Evolutionary conservation across 1,140 invertebrate species (phyloP).

Genomic region (Ptiloglossa arizonensis): DNA sequence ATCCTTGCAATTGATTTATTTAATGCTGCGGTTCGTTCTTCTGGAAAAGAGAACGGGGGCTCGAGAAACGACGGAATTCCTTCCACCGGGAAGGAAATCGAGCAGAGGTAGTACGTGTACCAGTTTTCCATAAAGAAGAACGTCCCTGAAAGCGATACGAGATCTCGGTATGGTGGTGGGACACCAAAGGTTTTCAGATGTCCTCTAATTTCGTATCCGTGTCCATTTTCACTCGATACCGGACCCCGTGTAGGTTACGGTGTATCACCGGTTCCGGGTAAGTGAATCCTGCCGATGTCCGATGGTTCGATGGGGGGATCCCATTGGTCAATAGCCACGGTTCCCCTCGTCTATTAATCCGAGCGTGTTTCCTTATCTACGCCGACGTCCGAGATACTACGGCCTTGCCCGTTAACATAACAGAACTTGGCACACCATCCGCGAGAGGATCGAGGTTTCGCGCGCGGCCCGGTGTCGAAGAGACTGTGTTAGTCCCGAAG

Average conservation of each 20-base stretch:
- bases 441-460: constrained; percentile 4
- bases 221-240: background rate
- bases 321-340: background rate
- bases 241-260: background rate
- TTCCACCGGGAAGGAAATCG: background rate
- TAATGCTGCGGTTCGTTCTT: constrained; percentile 57
- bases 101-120: background rate
- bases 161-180: background rate
- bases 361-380: background rate
- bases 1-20: constrained; percentile 75
- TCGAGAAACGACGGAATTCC: background rate
- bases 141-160: background rate
- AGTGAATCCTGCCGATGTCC: background rate
- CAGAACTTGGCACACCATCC: constrained; percentile 50
- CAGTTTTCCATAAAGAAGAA: background rate
- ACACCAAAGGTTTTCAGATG: background rate
- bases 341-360: background rate
- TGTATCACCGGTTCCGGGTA: background rate
- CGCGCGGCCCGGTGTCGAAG: constrained; percentile 47
- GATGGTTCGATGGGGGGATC: background rate
- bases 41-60: constrained; percentile 9
- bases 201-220: background rate
- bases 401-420: background rate
- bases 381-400: background rate
- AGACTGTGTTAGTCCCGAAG: constrained; percentile 50